Evolutionary conservation across 2,797 vertebrate species (phyloP).

Genomic region (Poecilia picta): DNA sequence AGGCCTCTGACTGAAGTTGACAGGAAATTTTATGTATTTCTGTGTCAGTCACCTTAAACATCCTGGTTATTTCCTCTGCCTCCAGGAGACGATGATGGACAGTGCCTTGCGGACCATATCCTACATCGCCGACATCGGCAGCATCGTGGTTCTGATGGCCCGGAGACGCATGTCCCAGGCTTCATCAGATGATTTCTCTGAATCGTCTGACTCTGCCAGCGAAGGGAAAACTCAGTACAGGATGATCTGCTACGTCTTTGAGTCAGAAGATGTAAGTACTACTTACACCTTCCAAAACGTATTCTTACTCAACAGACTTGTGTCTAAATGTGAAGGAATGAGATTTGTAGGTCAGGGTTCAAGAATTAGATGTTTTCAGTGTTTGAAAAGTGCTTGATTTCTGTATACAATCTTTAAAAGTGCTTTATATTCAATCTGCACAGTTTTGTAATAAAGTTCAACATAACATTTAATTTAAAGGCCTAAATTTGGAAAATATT

Average conservation of each 20-base stretch:
- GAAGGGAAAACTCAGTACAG: constrained; percentile 94
- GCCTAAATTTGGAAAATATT: too few relatives aligned
- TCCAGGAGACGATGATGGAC: constrained; percentile 97
- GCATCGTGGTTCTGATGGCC: constrained; percentile 96
- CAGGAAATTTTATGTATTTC: background rate
- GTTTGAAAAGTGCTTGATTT: too few relatives aligned
- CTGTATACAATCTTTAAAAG: too few relatives aligned
- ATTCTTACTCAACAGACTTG: background rate
- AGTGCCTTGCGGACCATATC: constrained; percentile 96
- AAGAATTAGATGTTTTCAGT: too few relatives aligned
- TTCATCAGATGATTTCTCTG: constrained; percentile 90
- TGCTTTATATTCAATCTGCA: too few relatives aligned
- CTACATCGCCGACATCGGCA: constrained; percentile 96
- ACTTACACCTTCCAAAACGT: background rate
- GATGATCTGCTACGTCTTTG: constrained; percentile 94
- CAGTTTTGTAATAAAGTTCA: too few relatives aligned
- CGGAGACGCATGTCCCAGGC: constrained; percentile 89
- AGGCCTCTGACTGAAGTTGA: background rate
- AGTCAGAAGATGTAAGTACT: constrained; percentile 83
- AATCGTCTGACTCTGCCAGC: constrained; percentile 83
- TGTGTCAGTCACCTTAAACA: constrained; percentile 4
- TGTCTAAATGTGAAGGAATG: background rate
- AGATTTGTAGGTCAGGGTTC: background rate
- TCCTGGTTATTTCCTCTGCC: constrained; percentile 6
- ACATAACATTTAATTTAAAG: too few relatives aligned